Evolutionary conservation across 2,888 invertebrate species (phyloP), one percentile per base, ranked within the genome.

Genomic region (Hypena proboscidalis): DNA sequence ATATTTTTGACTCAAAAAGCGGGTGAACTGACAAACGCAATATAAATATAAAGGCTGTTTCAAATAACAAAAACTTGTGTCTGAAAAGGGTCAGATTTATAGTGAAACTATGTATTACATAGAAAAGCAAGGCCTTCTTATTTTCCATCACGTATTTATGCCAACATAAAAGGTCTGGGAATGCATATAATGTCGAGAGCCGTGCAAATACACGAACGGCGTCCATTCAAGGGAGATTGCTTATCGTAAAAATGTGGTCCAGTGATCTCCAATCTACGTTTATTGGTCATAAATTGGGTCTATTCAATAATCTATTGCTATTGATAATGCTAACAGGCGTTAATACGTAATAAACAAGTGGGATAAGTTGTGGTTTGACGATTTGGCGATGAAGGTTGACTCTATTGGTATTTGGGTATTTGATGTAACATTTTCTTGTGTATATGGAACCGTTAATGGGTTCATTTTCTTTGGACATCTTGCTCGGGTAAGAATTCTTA

Each of bases 221-320:
- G 66, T 64, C 68, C 74, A 77, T 77, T 80, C 73, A 59, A 67
- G 69, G 73, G 66, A 85, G 84, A 90, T 90, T 89, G 85, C 84
- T 80, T 79, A 82, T 88, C 89, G 80, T 90, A 89, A 89, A 89
- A 82, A 57, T 70, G 76, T 76, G 81, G 81, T 83, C 85, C 80
- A 74, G 75, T 80, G 87, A 88, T 89, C 89, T 85, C 83, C 84
- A 89, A 89, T 90, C 88, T 80, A 73, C 30, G 74, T 89, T 90
- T 88, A 90, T 81, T 55, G 82, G 65, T 77, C 63, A 81, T 89
- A 85, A 87, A 79, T 80, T 70, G 48, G 35, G 53, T 35, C 75
- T 72, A 83, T 86, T 85, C 85, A 86, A 85, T 87, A 80, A 85
- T 77, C 76, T 77, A 74, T 69, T 63, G 74, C 57, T 69, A 73